A percentile compares a stretch with the other conserved stretches of the same genome.
Conservation (phyloP, 1,140 invertebrate species). For the Elysia chlorotica region DNA sequence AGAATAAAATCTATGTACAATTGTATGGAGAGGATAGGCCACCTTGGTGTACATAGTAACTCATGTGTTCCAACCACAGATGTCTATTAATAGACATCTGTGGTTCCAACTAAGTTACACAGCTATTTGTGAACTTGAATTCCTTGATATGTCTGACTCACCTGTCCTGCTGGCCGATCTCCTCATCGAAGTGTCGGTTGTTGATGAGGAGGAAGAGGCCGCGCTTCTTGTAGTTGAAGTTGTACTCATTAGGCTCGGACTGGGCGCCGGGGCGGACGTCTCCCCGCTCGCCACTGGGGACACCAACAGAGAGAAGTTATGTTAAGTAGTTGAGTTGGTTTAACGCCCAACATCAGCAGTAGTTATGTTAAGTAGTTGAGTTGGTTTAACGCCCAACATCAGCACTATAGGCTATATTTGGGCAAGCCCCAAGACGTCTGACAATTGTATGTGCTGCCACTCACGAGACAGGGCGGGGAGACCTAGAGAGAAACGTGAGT, state of each 20-base stretch:
- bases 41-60: background rate
- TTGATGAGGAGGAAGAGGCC: constrained; percentile 90
- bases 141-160: background rate
- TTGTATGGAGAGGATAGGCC: background rate
- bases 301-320: too few relatives aligned
- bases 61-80: background rate
- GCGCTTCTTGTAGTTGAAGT: constrained; percentile 80
- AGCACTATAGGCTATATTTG: too few relatives aligned
- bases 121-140: background rate
- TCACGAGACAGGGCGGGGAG: too few relatives aligned
- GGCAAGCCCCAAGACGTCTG: too few relatives aligned
- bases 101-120: background rate
- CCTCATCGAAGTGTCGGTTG: constrained; percentile 71
- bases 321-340: too few relatives aligned
- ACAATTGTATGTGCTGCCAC: too few relatives aligned
- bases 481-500: too few relatives aligned
- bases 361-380: too few relatives aligned
- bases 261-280: constrained; percentile 49
- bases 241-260: constrained; percentile 55
- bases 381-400: too few relatives aligned
- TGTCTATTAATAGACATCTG: background rate
- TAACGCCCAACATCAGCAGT: too few relatives aligned
- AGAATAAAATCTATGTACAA: background rate
- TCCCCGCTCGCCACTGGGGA: constrained; percentile 44
- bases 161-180: constrained; percentile 4